A percentile compares a stretch with the other conserved stretches of the same genome.
Conservation (phyloP, 2,888 invertebrate genomes). For the Tromatobia lineatoria region DNA sequence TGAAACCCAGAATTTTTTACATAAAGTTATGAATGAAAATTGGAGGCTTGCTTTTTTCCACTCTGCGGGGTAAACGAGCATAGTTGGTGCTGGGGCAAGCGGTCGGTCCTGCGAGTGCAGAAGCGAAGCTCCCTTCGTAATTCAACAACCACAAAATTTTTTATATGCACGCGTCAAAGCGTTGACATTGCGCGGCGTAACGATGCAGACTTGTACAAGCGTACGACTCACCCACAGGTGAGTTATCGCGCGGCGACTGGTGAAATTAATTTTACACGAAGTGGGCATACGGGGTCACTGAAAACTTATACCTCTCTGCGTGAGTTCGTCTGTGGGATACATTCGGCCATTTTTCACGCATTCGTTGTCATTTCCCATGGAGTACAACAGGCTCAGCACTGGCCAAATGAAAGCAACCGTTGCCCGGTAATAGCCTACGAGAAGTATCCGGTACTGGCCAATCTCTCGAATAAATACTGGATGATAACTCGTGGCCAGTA, state of each 20-base stretch:
- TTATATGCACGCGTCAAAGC: slow-evolving; percentile 77
- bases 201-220: slow-evolving; percentile 49
- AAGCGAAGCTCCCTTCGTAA: slow-evolving; percentile 32
- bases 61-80: slow-evolving; percentile 13
- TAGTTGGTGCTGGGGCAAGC: not conserved
- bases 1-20: too few species aligned
- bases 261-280: slow-evolving; percentile 76
- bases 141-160: slow-evolving; percentile 71
- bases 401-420: too few species aligned
- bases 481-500: too few species aligned
- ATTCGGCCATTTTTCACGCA: slow-evolving; percentile 46
- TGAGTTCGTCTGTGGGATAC: slow-evolving; percentile 29
- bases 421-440: too few species aligned
- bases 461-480: too few species aligned
- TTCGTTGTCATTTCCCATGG: not conserved
- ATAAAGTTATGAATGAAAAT: too few species aligned
- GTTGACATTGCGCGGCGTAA: slow-evolving; percentile 72
- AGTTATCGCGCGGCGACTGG: slow-evolving; percentile 75
- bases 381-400: too few species aligned
- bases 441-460: too few species aligned
- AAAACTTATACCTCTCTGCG: slow-evolving; percentile 59
- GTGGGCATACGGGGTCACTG: slow-evolving; percentile 25
- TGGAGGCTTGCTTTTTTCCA: slow-evolving; percentile 17
- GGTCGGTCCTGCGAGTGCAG: not conserved
- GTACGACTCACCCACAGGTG: slow-evolving; percentile 68